phyloP scores from a whole-genome alignment of 2,888 invertebrate species.

The Cotesia congregata region DNA sequence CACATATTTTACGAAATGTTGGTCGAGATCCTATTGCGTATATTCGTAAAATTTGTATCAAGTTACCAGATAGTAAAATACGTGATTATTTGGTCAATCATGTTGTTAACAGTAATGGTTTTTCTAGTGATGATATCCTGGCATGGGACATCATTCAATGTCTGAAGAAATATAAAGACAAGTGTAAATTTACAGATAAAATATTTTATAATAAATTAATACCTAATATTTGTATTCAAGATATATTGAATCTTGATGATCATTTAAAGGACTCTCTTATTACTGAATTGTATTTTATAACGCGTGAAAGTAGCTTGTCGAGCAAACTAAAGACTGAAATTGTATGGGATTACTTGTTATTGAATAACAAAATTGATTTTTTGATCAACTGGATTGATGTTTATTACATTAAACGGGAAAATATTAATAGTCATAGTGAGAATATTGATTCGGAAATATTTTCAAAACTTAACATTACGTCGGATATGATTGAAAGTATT shows the following conservation, averaged over 20 bases:
- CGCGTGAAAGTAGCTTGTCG: constrained; percentile 59
- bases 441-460: constrained; percentile 71
- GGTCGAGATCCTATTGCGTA: constrained; percentile 74
- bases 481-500: constrained; percentile 75
- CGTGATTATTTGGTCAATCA: constrained; percentile 79
- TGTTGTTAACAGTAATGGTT: constrained; percentile 72
- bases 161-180: constrained; percentile 58
- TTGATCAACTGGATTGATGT: constrained; percentile 76
- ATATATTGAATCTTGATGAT: constrained; percentile 59
- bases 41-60: constrained; percentile 74
- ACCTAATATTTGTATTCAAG: constrained; percentile 64
- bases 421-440: constrained; percentile 35
- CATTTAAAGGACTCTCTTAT: constrained; percentile 57
- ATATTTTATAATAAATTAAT: constrained; percentile 54
- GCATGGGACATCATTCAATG: constrained; percentile 70
- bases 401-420: constrained; percentile 59
- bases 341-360: constrained; percentile 77
- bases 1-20: constrained; percentile 77
- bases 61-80: constrained; percentile 74
- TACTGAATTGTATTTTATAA: constrained; percentile 67
- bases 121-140: constrained; percentile 63
- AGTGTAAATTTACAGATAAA: constrained; percentile 49
- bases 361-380: constrained; percentile 75
- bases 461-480: constrained; percentile 73
- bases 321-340: constrained; percentile 61